Base-by-base conservation (phyloP, 2,113 vertebrate species). In the Pleuronectes platessa region DNA sequence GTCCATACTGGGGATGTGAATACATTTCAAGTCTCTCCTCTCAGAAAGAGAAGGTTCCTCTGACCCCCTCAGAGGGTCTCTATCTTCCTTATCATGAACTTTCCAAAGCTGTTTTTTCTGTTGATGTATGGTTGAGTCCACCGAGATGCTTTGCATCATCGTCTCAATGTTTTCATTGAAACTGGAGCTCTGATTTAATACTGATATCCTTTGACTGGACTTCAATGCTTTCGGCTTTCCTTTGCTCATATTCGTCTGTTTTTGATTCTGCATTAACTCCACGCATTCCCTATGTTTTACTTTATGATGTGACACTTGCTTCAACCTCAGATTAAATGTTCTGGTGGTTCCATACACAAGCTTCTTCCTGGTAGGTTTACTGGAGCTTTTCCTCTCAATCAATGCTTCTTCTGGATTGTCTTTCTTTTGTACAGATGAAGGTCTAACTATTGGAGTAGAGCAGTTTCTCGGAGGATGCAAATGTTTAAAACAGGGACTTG, bases 291-390 rank as follows among this genome's bases (percentile, higher is more conserved):
- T 93, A 13, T 76, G 74, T 65, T 89, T 71, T 47, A 90, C 76
- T 61, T 89, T 89, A 21, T 64, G 78, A 0, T 94, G 90, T 62
- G 95, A 94, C 69, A 92, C 91, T 51, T 90, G 90, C 87, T 95
- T 94, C 58, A 97, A 83, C 53, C 96, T 95, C 12, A 99, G 90
- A 61, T 93, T 92, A 59, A 97, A 89, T 0, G 97, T 96, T 64
- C 96, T 96, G 23, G 97, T 98, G 61, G 97, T 90, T 11, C 97
- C 96, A 13, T 94, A 97, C 11, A 94, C 69, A 9, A 97, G 75
- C 61, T 89, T 96, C 56, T 87, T 94, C 64, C 79, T 91, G 0
- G 81, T 79, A 64, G 76, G 76, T 23, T 71, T 84, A 80, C 35
- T 77, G 69, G 24, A 65, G 15, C 45, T 83, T 68, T 78, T 79